Evolutionary conservation across 2,888 invertebrate species (phyloP), one percentile per base, ranked within the genome.

Genomic region (Chrysotoxum bicinctum): DNA sequence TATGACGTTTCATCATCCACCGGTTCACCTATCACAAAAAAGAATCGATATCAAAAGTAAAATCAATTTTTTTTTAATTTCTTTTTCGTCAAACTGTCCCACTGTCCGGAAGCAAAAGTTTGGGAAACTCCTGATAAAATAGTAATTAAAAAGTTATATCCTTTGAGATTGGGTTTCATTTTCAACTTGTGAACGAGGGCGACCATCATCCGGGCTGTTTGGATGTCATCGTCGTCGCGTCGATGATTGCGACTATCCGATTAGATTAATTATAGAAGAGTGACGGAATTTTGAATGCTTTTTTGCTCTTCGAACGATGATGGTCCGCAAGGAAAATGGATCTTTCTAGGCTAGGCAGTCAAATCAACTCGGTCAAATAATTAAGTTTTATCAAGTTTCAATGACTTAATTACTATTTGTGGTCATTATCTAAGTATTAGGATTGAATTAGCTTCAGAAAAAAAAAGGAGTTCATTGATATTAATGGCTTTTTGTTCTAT

Each of bases 331-430:
- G 40, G 3, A 37, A 14, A 9, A 43, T 40, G 52, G 52, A 43
- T 52, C 7, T 16, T 30, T 40, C 3, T 12, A 19, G 40, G 6
- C 14, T n/a, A 40, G 40, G n/a, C 6, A 40, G n/a, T 45, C 19
- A 56, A 70, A 56, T 70, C 32, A 30, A 54, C 10, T 32, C 30
- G 19, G 26, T 54, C 3, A 0, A 9, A 16, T 58, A 48, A 72
- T 60, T 58, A 37, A 72, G 58, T 58, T 23, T 45, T 35, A 72
- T 72, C 1, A 32, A 30, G n/a, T 30, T 30, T 16, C 54, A 54
- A 58, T 58, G 56, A 70, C n/a, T 70, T 35, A 56, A 70, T 70
- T 56, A 70, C 45, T 56, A 32, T 68, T 68, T 52, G 52, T 26
- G 32, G 23, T 10, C 10, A 32, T 1, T 4, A 45, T 12, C 48